Evolutionary conservation across 1,140 invertebrate genomes (phyloP), one percentile per base, ranked within the genome.

Genomic region (Phymorhynchus buccinoides): DNA sequence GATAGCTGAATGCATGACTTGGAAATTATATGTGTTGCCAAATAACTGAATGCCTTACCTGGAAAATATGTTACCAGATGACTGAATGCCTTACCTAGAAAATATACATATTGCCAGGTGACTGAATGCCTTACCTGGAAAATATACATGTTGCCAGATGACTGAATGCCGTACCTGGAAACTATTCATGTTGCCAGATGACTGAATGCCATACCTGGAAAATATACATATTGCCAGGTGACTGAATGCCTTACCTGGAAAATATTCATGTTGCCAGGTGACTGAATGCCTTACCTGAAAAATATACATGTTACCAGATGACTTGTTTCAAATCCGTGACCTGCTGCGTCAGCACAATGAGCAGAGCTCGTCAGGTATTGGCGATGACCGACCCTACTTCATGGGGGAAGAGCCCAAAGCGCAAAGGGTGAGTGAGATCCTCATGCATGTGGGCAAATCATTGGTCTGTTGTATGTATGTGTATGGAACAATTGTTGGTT

Each of bases 271-370:
- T 73, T 73, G 48, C 12, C 48, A 52, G 48, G 22, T 52, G 48
- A 52, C 48, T 52, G 12, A 18, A 18, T 48, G 44, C 7, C 44
- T 48, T 48, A 6, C 44, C 44, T 48, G 44, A 18, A 48, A 62
- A 0, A 27, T 12, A 4, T 62, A 0, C n/a, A 27, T 62, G 14
- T 9, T 62, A 4, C 3, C 75, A 87, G 86, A 85, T 84, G 86
- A 87, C 41, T 14, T 87, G 16, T 87, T 87, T 71, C 84, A 87
- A 48, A 66, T 87, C 39, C 79, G 84, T 18, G n/a, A 71, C 27
- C 52, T 84, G n/a, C 62, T 87, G 44, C 84, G 85, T 48, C 41
- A 87, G 48, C 80, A 87, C 79, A 85, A 85, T 44, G 62, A 52
- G 27, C 79, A 62, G 6, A 39, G 6, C 3, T 22, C 3, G 2